Conservation (phyloP, 1,140 invertebrate species). For the Acyrthosiphon pisum region DNA sequence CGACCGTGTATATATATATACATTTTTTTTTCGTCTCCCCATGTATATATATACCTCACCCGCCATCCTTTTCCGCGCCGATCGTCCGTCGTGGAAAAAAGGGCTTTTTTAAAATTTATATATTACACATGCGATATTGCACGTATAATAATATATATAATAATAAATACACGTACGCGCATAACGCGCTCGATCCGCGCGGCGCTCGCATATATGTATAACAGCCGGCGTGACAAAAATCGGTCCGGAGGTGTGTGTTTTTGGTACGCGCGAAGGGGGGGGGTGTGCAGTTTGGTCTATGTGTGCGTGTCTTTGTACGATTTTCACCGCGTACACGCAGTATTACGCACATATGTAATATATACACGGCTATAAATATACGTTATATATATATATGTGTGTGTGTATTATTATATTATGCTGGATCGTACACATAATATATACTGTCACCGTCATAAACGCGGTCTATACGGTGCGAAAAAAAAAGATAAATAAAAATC, state of each 20-base stretch:
- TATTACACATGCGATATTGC: not conserved
- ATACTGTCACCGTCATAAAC: not conserved
- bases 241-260: conserved; percentile 21
- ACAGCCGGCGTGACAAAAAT: conserved; percentile 24
- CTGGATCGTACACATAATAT: not conserved
- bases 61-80: not conserved
- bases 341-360: not conserved
- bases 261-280: not conserved
- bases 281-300: not conserved
- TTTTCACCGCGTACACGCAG: not conserved
- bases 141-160: not conserved
- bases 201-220: not conserved
- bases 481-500: conserved; percentile 16
- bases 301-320: conserved; percentile 3
- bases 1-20: conserved; percentile 11
- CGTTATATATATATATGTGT: not conserved
- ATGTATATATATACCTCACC: not conserved
- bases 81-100: conserved; percentile 14
- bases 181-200: not conserved
- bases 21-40: conserved; percentile 23
- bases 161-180: not conserved
- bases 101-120: conserved; percentile 18
- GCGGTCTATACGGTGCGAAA: not conserved
- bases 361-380: not conserved
- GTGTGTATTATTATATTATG: not conserved